A percentile compares a stretch with the other conserved stretches of the same genome.
These are phyloP conservation scores for Suncus etruscus DNA, from an alignment of 2,113 vertebrate genomes.

Conservation along the genomic window DNA sequence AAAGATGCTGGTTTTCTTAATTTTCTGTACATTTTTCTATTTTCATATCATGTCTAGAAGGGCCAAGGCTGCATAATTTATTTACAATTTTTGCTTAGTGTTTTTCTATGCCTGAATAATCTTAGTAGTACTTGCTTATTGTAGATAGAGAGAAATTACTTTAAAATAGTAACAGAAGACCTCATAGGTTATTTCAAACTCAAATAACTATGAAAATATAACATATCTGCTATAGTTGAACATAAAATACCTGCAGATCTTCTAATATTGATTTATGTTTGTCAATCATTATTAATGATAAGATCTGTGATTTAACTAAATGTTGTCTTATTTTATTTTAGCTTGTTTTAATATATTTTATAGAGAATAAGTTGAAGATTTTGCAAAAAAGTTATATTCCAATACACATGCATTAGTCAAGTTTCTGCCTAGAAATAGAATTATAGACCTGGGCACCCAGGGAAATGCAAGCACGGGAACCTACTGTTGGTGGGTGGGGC, in stretches of 20 bases:
- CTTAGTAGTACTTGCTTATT: background rate
- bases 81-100: background rate
- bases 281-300: slow-evolving; percentile 26
- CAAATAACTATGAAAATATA: slow-evolving; percentile 20
- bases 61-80: background rate
- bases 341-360: slow-evolving; percentile 11
- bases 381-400: background rate
- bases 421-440: background rate
- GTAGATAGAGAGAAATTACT: slow-evolving; percentile 49
- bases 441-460: too few species aligned
- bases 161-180: slow-evolving; percentile 12
- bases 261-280: background rate
- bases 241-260: background rate
- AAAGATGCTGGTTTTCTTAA: slow-evolving; percentile 12
- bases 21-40: background rate
- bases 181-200: background rate
- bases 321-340: slow-evolving; percentile 30
- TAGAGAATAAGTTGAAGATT: background rate
- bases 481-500: too few species aligned
- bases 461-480: too few species aligned
- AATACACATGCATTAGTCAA: background rate
- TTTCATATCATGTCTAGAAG: background rate
- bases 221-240: background rate
- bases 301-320: slow-evolving; percentile 21
- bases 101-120: slow-evolving; percentile 26